phyloP scores from a whole-genome alignment of 2,113 vertebrate species.

The Ciconia boyciana region DNA sequence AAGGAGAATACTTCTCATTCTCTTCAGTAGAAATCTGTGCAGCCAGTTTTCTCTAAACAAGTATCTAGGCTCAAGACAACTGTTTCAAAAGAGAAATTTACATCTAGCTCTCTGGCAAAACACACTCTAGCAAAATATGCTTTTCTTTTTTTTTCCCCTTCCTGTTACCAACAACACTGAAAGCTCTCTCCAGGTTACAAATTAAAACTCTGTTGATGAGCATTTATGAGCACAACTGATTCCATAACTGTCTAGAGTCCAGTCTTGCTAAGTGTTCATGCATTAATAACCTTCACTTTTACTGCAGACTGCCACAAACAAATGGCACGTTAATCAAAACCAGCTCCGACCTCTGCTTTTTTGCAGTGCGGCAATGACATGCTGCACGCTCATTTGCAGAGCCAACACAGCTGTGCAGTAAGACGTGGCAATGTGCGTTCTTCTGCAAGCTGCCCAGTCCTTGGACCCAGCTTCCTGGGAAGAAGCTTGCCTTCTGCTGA shows the following conservation, averaged over 20 bases:
- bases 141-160: rapidly evolving
- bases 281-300: not conserved
- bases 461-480: rapidly evolving
- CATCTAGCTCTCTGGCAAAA: not conserved
- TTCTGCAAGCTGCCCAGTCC: rapidly evolving
- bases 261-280: not conserved
- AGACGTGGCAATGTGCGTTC: rapidly evolving
- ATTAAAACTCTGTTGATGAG: not conserved
- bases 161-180: not conserved
- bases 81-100: not conserved
- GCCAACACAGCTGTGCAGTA: not conserved
- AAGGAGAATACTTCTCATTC: not conserved
- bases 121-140: not conserved
- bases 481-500: not conserved
- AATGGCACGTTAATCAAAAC: not conserved
- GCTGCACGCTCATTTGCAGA: not conserved
- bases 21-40: not conserved
- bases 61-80: not conserved
- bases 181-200: not conserved
- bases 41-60: not conserved
- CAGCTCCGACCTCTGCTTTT: not conserved
- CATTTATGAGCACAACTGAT: not conserved
- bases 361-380: not conserved
- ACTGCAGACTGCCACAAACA: not conserved
- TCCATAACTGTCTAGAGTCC: not conserved